These are phyloP conservation scores for Holcopasites calliopsidis DNA, from an alignment of 1,140 invertebrate genomes.

Conservation along the genomic window DNA sequence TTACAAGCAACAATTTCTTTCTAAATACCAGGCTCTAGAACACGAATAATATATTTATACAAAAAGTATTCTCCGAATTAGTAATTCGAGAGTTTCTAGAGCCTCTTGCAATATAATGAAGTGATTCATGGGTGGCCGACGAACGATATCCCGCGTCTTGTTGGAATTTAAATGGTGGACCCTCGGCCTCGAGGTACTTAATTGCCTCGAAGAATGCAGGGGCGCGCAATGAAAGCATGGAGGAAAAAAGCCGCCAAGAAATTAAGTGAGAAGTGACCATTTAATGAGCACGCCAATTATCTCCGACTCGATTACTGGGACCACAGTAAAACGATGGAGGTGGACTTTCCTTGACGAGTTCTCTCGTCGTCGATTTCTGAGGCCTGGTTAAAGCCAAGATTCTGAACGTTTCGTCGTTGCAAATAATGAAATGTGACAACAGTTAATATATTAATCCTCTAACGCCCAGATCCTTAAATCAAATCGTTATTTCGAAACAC, in stretches of 20 bases:
- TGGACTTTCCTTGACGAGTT: constrained; percentile 37
- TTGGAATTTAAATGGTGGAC: background rate
- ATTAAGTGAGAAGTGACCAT: constrained; percentile 40
- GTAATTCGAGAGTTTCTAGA: too few relatives aligned
- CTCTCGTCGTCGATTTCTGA: background rate
- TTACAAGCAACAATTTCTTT: too few relatives aligned
- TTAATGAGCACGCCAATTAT: constrained; percentile 60
- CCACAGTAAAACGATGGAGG: constrained; percentile 48
- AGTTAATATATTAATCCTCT: too few relatives aligned
- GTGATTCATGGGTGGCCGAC: too few relatives aligned
- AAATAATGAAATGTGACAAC: too few relatives aligned
- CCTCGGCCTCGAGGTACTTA: background rate
- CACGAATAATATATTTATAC: too few relatives aligned
- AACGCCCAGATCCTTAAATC: too few relatives aligned
- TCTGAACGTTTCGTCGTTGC: background rate
- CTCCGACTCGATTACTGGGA: constrained; percentile 49
- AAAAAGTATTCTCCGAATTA: too few relatives aligned
- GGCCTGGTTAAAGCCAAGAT: background rate
- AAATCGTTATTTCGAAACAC: too few relatives aligned
- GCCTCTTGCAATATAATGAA: too few relatives aligned
- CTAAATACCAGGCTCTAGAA: too few relatives aligned
- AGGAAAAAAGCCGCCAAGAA: constrained; percentile 1
- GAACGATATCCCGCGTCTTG: background rate
- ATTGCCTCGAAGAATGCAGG: constrained; percentile 3
- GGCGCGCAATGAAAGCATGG: background rate